Base-by-base conservation (phyloP, 2,888 invertebrate genomes). In the Clitarchus hookeri region DNA sequence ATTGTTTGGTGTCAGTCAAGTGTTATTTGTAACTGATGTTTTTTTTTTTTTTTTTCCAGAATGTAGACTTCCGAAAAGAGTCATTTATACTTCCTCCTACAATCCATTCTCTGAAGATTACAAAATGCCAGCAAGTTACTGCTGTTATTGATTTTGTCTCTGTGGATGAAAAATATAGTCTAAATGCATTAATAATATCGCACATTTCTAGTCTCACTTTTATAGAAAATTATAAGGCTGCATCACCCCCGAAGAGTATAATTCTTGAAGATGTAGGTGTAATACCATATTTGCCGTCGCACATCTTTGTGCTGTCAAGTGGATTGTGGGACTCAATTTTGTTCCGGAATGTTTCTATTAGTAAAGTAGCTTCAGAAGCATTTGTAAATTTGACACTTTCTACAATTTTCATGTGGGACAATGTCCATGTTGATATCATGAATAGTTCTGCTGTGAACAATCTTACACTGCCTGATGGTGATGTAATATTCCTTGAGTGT, bases 271-370 rank as follows among this genome's bases (percentile, higher is more conserved):
- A 85, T 83, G 83, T 85, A 54, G 27, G 54, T 65, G 16, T 36
- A 6, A 54, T 83, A 26, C 27, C 82, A 27, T 85, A 79, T 8
- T 44, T 85, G 12, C 79, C 48, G 48, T 26, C 27, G 16, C 26
- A 79, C 13, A 36, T 83, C 3, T 83, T 85, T 53, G 16, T 25
- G 11, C 23, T 27, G 3, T 82, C 82, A 82, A 82, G 19, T 16
- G 27, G 48, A 54, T 23, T 65, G 26, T 85, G 83, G 83, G 83
- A 83, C 53, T 85, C 83, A 23, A 48, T 85, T 27, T 9, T 79
- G 26, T 83, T 85, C 44, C 27, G 54, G 26, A 85, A 85, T 83
- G 65, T 85, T 11, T 65, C 83, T n/a, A 83, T 85, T 36, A 27
- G 54, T n/a, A 53, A 79, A 23, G 26, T 85, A 36, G 65, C 82